These are phyloP conservation scores for Eupithecia centaureata DNA, from an alignment of 2,888 invertebrate genomes.

Conservation along the genomic window DNA sequence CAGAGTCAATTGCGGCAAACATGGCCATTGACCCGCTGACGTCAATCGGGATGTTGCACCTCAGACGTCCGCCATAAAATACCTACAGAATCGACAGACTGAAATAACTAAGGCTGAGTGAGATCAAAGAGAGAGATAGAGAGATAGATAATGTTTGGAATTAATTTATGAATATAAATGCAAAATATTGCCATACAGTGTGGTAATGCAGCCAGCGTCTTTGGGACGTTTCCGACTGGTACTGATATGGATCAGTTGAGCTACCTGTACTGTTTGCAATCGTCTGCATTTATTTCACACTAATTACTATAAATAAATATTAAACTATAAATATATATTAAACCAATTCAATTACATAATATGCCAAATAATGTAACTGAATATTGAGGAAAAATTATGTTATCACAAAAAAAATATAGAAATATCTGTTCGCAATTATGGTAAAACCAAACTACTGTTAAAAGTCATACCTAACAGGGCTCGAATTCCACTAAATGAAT, in stretches of 20 bases:
- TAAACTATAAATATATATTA: too few relatives aligned
- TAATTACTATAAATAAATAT: too few relatives aligned
- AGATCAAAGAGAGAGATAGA: slow-evolving; percentile 25
- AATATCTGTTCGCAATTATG: background rate
- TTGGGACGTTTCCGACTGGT: too few relatives aligned
- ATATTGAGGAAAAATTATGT: background rate
- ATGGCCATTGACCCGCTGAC: slow-evolving; percentile 62
- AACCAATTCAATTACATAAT: too few relatives aligned
- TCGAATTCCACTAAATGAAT: too few relatives aligned
- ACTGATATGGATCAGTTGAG: too few relatives aligned
- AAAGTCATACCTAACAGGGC: too few relatives aligned
- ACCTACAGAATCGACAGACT: slow-evolving; percentile 39
- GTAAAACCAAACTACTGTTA: background rate
- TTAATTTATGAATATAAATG: background rate
- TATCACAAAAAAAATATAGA: background rate
- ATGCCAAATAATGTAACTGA: background rate
- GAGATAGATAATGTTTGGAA: background rate
- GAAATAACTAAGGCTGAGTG: slow-evolving; percentile 37
- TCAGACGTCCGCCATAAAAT: slow-evolving; percentile 44
- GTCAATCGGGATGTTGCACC: slow-evolving; percentile 60
- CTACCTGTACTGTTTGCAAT: too few relatives aligned
- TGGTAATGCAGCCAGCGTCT: too few relatives aligned
- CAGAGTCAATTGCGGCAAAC: slow-evolving; percentile 49
- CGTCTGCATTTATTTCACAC: too few relatives aligned
- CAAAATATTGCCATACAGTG: too few relatives aligned